These are phyloP conservation scores for Furcula furcula DNA, from an alignment of 2,888 invertebrate genomes.

Conservation along the genomic window DNA sequence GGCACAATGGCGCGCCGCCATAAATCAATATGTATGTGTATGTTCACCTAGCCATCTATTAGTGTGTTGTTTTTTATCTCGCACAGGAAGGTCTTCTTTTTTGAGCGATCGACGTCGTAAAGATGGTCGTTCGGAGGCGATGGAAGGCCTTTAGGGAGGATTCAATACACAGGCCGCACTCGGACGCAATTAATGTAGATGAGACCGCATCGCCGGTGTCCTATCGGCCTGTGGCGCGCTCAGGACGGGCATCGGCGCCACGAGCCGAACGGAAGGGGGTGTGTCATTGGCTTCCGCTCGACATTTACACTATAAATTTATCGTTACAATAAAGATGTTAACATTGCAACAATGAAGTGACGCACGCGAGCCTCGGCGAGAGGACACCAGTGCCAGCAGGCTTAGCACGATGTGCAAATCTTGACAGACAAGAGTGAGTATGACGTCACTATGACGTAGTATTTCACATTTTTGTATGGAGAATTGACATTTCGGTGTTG, in stretches of 20 bases:
- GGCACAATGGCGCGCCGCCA: neutral
- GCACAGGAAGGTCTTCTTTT: constrained; percentile 8
- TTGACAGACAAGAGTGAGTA: too few species aligned
- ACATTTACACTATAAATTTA: too few species aligned
- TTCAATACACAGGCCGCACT: neutral
- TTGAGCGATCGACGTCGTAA: constrained; percentile 5
- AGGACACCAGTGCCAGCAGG: too few species aligned
- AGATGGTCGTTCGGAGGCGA: neutral
- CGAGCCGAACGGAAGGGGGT: neutral
- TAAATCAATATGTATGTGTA: neutral
- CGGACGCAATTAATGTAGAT: neutral
- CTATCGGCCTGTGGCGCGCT: neutral
- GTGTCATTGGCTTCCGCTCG: neutral
- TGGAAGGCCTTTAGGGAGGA: too few species aligned
- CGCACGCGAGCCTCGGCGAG: too few species aligned
- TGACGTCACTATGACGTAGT: too few species aligned
- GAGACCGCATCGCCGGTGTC: neutral
- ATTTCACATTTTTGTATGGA: too few species aligned
- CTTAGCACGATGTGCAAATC: too few species aligned
- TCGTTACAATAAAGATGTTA: too few species aligned
- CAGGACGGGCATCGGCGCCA: neutral
- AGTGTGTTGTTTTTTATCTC: neutral
- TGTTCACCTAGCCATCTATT: too few species aligned
- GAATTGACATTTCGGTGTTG: too few species aligned
- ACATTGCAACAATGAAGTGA: neutral